Base-by-base conservation (phyloP, 2,113 vertebrate genomes). In the Rhizomys pruinosus region DNA sequence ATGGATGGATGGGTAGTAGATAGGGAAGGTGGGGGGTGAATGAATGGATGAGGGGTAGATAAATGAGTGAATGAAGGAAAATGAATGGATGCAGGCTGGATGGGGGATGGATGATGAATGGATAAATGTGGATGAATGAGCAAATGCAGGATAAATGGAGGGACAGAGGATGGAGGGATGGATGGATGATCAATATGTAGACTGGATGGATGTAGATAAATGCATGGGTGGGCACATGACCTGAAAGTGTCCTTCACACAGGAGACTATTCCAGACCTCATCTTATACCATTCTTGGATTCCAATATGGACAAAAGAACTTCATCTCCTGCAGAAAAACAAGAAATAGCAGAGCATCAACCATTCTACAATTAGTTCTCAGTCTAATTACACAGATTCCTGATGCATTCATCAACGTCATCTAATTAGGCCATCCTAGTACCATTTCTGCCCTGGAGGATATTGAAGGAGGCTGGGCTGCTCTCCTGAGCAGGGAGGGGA, bases 351-450 rank as follows among this genome's bases (percentile, higher is more conserved):
- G 80, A 97, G 86, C 84, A 78, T 52, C 44, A 96, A 90, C 55
- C 91, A 95, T 88, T 76, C 96, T 27, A 1, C 92, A 96, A 84
- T 96, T 96, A 96, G 55, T 82, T 97, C 97, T 81, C 78, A 74
- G 97, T 92, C 96, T 97, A 96, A 97, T 96, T 96, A 96, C 64
- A 66, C 84, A 92, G 85, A 27, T 96, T 97, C 96, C 95, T 84
- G 92, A 96, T 88, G 97, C 96, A 96, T 96, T 97, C 95, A 94
- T 97, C 96, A 96, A 20, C 91, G 94, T 95, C 91, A 93, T 90
- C 96, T 95, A 96, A 97, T 96, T 92, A 98, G 94, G 77, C 95
- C 96, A 59, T 64, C 42, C 22, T 25, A 9, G 79, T 20, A 27
- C 57, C 17, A 19, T 86, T 78, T 81, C 79, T 64, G 57, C n/a